phyloP scores from a whole-genome alignment of 2,888 invertebrate genomes.

The Plagodis pulveraria region DNA sequence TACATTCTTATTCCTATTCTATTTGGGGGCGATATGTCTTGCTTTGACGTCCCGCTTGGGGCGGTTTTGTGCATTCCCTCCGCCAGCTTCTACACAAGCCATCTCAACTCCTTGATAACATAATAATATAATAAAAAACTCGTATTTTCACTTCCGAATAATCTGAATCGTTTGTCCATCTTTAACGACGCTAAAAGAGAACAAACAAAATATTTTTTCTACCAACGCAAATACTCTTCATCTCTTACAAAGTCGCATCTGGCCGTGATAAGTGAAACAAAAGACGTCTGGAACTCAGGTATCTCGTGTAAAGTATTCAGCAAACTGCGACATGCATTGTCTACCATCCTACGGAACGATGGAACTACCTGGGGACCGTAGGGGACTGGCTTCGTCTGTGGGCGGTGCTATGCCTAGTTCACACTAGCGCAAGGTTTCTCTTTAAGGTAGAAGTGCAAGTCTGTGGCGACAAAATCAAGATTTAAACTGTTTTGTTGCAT shows the following conservation, averaged over 20 bases:
- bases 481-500: too few relatives aligned
- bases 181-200: not conserved
- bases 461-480: too few relatives aligned
- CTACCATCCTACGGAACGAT: conserved; percentile 27
- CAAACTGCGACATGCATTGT: conserved; percentile 52
- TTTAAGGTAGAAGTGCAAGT: too few relatives aligned
- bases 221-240: not conserved
- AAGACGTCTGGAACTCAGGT: conserved; percentile 51
- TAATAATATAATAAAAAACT: too few relatives aligned
- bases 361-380: conserved; percentile 1
- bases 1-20: too few relatives aligned
- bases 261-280: conserved; percentile 48
- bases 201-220: not conserved
- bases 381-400: conserved; percentile 3
- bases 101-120: too few relatives aligned
- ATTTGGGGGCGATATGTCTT: too few relatives aligned
- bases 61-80: too few relatives aligned
- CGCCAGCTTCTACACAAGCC: too few relatives aligned
- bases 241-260: conserved; percentile 16
- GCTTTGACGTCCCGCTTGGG: too few relatives aligned
- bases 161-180: too few relatives aligned
- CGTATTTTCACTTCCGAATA: too few relatives aligned
- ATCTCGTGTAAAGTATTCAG: conserved; percentile 43
- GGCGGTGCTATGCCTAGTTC: not conserved
- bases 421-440: not conserved